Evolutionary conservation across 2,113 vertebrate genomes (phyloP).

Genomic region (Scytalopus superciliaris): DNA sequence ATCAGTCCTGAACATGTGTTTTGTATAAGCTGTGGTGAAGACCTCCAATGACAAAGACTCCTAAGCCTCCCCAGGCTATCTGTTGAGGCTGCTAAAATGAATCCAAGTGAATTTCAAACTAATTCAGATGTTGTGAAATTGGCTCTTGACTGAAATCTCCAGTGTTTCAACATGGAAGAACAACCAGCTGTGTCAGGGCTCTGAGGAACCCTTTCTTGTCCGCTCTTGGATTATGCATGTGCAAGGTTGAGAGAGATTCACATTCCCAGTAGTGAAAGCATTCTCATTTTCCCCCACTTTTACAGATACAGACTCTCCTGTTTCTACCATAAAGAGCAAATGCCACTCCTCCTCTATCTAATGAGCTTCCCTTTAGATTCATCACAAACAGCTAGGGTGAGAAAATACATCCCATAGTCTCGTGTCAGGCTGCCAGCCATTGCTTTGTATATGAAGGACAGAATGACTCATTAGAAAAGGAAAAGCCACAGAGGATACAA

Average conservation of each 20-base stretch:
- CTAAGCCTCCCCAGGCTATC: background rate
- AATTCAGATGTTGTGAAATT: background rate
- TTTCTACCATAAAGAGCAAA: background rate
- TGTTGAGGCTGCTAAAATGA: background rate
- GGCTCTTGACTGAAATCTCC: background rate
- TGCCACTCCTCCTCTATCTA: background rate
- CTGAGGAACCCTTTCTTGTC: background rate
- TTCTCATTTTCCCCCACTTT: background rate
- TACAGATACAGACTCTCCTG: background rate
- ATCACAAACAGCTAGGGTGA: background rate
- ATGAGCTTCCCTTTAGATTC: background rate
- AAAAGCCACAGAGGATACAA: background rate
- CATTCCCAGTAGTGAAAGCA: background rate
- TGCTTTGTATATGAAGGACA: background rate
- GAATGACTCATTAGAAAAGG: background rate
- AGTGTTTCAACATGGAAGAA: background rate
- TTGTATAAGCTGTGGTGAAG: background rate
- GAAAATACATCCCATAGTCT: background rate
- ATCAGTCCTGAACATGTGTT: background rate
- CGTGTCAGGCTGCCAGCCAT: background rate
- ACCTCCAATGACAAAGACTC: background rate
- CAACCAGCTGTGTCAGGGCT: background rate
- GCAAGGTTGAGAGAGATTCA: background rate
- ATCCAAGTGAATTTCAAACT: background rate
- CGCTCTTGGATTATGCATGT: background rate